A percentile compares a stretch with the other conserved stretches of the same genome.
Evolutionary conservation across 2,888 invertebrate genomes (phyloP).

Genomic region (Hirtodrosophila alboralis): DNA sequence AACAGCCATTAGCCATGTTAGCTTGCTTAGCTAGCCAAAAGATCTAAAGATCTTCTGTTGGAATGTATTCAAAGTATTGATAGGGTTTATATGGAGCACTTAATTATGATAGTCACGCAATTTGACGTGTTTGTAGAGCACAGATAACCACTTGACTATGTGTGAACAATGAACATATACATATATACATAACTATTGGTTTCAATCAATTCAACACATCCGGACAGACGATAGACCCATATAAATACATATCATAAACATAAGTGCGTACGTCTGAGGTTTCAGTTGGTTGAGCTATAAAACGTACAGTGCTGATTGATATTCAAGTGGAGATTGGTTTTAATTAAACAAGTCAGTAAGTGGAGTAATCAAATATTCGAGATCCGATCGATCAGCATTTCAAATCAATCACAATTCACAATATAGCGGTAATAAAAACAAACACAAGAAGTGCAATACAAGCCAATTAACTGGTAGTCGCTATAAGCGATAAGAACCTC

Average conservation of each 20-base stretch:
- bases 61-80: conserved; percentile 8
- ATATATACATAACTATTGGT: neutral
- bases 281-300: conserved; percentile 15
- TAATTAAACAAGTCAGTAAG: conserved; percentile 67
- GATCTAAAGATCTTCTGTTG: conserved; percentile 13
- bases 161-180: neutral
- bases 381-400: conserved; percentile 63
- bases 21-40: conserved; percentile 12
- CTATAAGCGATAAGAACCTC: conserved; percentile 16
- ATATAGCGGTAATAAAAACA: conserved; percentile 30
- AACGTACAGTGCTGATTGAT: conserved; percentile 57
- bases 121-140: conserved; percentile 16
- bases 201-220: conserved; percentile 41
- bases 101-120: conserved; percentile 49
- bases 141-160: conserved; percentile 33
- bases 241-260: conserved; percentile 3
- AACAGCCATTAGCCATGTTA: conserved; percentile 44
- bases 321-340: conserved; percentile 60
- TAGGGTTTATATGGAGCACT: conserved; percentile 31
- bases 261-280: conserved; percentile 9
- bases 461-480: conserved; percentile 58
- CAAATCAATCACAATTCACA: conserved; percentile 73
- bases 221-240: conserved; percentile 20
- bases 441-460: conserved; percentile 33
- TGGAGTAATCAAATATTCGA: conserved; percentile 61